Percentiles rank a stretch among this genome's conserved stretches.
Evolutionary conservation across 1,140 invertebrate genomes (phyloP).

Genomic region (Matsumurasca onukii): DNA sequence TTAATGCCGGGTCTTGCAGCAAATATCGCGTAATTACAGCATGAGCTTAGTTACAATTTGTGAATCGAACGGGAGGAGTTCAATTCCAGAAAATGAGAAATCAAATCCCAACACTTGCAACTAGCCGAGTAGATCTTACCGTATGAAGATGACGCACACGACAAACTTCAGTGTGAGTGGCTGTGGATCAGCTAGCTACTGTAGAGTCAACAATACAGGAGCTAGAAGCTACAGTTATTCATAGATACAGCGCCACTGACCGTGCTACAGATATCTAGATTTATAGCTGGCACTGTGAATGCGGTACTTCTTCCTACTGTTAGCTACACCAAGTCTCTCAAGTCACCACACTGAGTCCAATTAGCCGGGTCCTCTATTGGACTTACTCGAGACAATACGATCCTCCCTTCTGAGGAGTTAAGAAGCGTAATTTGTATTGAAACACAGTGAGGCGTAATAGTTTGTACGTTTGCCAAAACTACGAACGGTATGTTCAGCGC

Average conservation of each 20-base stretch:
- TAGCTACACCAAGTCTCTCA: not conserved
- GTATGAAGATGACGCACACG: not conserved
- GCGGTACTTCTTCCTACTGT: slow-evolving; percentile 5
- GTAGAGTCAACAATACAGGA: not conserved
- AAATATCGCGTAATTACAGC: not conserved
- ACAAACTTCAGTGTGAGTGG: not conserved
- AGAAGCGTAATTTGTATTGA: too few species aligned
- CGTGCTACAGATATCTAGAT: slow-evolving; percentile 11
- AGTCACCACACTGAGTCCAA: too few species aligned
- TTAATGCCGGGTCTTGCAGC: not conserved
- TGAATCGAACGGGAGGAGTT: too few species aligned
- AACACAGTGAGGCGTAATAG: too few species aligned
- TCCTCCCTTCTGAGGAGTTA: too few species aligned
- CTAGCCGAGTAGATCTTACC: not conserved
- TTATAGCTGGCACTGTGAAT: slow-evolving; percentile 13
- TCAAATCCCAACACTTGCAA: not conserved
- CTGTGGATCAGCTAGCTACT: not conserved
- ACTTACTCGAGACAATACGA: too few species aligned
- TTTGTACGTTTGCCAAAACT: too few species aligned
- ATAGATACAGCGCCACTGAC: too few species aligned
- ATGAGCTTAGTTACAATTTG: not conserved
- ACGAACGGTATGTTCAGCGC: too few species aligned
- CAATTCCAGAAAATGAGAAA: too few species aligned
- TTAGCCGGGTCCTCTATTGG: too few species aligned
- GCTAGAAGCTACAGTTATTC: slow-evolving; percentile 3